These are phyloP conservation scores for Calephelis perditalis DNA, from an alignment of 2,888 invertebrate species.

Conservation along the genomic window DNA sequence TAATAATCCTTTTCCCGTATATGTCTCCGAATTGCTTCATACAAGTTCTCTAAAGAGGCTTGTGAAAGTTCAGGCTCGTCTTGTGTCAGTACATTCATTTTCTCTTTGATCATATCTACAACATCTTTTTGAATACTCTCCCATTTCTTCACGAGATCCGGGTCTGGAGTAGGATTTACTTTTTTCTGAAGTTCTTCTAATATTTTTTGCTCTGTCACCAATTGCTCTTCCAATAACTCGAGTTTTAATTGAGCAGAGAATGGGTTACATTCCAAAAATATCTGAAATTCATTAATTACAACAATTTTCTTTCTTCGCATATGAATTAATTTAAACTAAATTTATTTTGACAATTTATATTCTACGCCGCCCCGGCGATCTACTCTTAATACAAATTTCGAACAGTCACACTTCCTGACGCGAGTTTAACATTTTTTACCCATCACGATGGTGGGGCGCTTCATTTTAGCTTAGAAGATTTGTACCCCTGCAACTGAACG, in stretches of 20 bases:
- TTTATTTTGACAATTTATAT: no score
- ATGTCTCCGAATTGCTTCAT: constrained; percentile 60
- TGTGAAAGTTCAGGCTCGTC: constrained; percentile 67
- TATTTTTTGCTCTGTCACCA: constrained; percentile 79
- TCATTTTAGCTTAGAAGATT: no score
- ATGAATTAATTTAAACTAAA: no score
- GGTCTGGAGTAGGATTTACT: constrained; percentile 63
- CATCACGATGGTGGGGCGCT: no score
- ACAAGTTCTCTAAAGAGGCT: constrained; percentile 60
- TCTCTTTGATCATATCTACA: constrained; percentile 65
- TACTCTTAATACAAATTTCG: no score
- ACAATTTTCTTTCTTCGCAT: not conserved
- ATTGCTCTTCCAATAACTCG: constrained; percentile 77
- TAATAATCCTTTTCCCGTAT: constrained; percentile 67
- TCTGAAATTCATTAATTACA: constrained; percentile 45
- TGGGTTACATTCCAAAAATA: constrained; percentile 90
- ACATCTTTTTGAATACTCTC: constrained; percentile 71
- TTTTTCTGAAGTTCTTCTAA: constrained; percentile 79
- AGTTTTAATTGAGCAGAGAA: constrained; percentile 85
- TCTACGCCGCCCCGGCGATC: no score
- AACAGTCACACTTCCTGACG: no score
- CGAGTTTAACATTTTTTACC: no score
- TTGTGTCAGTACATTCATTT: constrained; percentile 63
- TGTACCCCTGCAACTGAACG: no score
- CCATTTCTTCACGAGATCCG: constrained; percentile 70